Conservation (phyloP, 2,797 vertebrate species). For the Acanthis flammea region DNA sequence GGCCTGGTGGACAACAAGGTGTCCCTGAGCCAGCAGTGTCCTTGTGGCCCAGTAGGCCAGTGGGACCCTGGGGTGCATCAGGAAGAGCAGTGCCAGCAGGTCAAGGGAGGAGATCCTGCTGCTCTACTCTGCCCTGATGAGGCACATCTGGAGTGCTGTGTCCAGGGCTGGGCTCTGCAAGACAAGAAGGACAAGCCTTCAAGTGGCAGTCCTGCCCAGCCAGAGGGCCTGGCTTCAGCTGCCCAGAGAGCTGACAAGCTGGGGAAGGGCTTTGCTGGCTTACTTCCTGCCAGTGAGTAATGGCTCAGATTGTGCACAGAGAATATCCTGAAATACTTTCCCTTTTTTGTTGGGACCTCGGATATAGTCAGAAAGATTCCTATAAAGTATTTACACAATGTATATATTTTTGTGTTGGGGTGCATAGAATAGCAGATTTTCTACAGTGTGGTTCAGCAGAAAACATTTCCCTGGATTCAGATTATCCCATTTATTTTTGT, state of each 20-base stretch:
- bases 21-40: background rate
- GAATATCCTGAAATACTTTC: background rate
- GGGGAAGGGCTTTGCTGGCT: background rate
- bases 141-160: background rate
- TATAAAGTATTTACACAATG: background rate
- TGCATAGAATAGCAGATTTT: background rate
- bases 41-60: no score
- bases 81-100: background rate
- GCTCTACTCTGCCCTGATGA: background rate
- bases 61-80: rapidly evolving
- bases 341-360: background rate
- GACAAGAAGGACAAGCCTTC: background rate
- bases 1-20: background rate
- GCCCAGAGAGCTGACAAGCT: background rate
- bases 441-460: background rate
- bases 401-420: background rate
- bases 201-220: background rate
- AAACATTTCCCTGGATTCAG: background rate
- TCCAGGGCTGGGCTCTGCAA: background rate
- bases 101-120: background rate
- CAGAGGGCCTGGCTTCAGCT: background rate
- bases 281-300: background rate
- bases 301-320: background rate
- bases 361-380: background rate
- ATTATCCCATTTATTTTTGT: background rate